Evolutionary conservation across 2,888 invertebrate genomes (phyloP), one percentile per base, ranked within the genome.

Genomic region (Troilus luridus): DNA sequence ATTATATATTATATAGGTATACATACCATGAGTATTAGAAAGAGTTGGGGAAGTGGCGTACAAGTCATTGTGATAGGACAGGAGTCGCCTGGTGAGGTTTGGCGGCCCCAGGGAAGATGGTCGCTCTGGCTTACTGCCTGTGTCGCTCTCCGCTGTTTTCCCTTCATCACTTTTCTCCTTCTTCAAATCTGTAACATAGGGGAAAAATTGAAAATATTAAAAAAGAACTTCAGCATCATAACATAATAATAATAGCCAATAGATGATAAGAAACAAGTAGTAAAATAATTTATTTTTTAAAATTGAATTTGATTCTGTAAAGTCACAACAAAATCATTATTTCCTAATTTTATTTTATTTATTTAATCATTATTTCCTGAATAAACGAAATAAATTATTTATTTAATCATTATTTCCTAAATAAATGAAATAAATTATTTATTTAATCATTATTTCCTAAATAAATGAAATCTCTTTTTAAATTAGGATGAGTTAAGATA

Each of bases 161-260:
- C 88, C 91, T 56, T 89, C 91, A 67, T 98, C 98, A 96, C 97
- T 96, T 96, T 97, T 98, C 95, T 98, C 97, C 96, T 97, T 98
- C 96, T 97, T 97, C 96, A 97, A 97, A 96, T 98, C 98, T 98
- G 96, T 64, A 96, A 96, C 94, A 93, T 94, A 94, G 19, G 0
- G 21, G 54, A 85, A 56, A 77, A 6, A 64, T n/a, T 41, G 41
- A 41, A 1, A 21, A 41, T 77, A 77, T 41, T 17, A 17, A 5
- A 24, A 41, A 27, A 24, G 8, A 67, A 72, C 41, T 27, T 2
- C 6, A 41, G 8, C 14, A 14, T 17, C 24, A 24, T 24, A 0
- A 67, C 24, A 67, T 24, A 19, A 41, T 17, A 77, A 77, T 8
- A 41, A 72, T 27, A 27, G 14, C 11, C 24, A 14, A 27, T 72